A percentile compares a stretch with the other conserved stretches of the same genome.
Conservation (phyloP, 2,888 invertebrate species). For the Macroteleia sp. region DNA sequence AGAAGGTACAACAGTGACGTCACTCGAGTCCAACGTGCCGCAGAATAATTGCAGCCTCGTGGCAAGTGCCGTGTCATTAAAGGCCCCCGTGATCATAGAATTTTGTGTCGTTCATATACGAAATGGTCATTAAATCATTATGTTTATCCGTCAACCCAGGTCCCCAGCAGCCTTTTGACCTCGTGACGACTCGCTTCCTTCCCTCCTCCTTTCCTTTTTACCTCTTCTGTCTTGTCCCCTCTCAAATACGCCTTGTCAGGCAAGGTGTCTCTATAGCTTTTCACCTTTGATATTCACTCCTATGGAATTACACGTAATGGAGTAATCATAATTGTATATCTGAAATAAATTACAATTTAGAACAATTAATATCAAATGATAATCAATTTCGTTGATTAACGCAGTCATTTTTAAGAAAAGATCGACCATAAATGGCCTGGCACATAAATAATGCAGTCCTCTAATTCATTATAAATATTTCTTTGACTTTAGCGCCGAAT, state of each 20-base stretch:
- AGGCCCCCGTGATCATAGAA: slow-evolving; percentile 80
- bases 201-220: slow-evolving; percentile 44
- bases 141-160: slow-evolving; percentile 81
- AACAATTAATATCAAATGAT: slow-evolving; percentile 30
- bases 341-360: slow-evolving; percentile 31
- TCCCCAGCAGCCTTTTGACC: slow-evolving; percentile 79
- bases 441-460: background rate
- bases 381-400: background rate
- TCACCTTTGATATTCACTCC: slow-evolving; percentile 60
- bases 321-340: slow-evolving; percentile 47
- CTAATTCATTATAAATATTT: background rate
- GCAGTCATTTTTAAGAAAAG: background rate
- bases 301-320: slow-evolving; percentile 42
- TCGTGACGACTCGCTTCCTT: slow-evolving; percentile 63
- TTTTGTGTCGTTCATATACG: slow-evolving; percentile 82
- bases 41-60: slow-evolving; percentile 82
- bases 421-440: background rate
- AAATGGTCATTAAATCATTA: slow-evolving; percentile 83
- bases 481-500: slow-evolving; percentile 11
- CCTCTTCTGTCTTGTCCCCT: slow-evolving; percentile 26
- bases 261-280: slow-evolving; percentile 59
- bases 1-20: slow-evolving; percentile 81
- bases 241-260: slow-evolving; percentile 41
- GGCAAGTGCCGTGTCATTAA: slow-evolving; percentile 83
- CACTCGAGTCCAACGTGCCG: slow-evolving; percentile 79